These are phyloP conservation scores for Cyaniris semiargus DNA, from an alignment of 2,888 invertebrate genomes.

Conservation along the genomic window DNA sequence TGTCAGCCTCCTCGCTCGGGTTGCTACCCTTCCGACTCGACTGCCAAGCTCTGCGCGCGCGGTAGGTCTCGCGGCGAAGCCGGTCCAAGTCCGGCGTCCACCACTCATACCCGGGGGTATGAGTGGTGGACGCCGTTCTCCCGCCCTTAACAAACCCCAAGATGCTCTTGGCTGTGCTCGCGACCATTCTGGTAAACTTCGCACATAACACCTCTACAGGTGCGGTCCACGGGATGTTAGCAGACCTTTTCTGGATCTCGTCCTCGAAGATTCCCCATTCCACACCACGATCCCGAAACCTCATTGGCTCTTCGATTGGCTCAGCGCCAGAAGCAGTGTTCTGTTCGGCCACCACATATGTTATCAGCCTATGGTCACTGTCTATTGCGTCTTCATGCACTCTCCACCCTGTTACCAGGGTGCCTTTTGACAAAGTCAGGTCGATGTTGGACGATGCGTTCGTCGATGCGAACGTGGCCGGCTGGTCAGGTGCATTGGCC, in stretches of 20 bases:
- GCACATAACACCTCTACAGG: constrained; percentile 24
- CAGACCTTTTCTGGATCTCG: background rate
- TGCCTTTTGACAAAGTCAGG: constrained; percentile 39
- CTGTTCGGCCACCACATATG: background rate
- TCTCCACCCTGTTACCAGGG: too few relatives aligned
- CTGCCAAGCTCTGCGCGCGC: too few relatives aligned
- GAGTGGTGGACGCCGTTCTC: too few relatives aligned
- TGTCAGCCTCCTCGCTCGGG: too few relatives aligned
- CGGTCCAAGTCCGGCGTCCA: constrained; percentile 36
- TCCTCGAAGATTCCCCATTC: background rate
- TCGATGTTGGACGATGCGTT: constrained; percentile 46
- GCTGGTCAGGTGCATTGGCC: constrained; percentile 36
- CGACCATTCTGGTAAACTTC: constrained; percentile 20
- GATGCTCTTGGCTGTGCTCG: constrained; percentile 30
- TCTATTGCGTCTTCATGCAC: constrained; percentile 12
- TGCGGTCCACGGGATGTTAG: background rate
- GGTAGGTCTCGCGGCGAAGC: constrained; percentile 21
- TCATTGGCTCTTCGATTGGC: background rate
- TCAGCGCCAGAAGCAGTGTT: background rate
- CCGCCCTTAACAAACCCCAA: constrained; percentile 28
- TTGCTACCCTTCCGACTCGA: too few relatives aligned
- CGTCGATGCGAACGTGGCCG: constrained; percentile 31
- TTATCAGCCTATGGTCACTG: constrained; percentile 34
- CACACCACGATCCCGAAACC: constrained; percentile 22
- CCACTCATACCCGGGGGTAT: constrained; percentile 42